Evolutionary conservation across 2,113 vertebrate genomes (phyloP), one percentile per base, ranked within the genome.

Genomic region (Piaya cayana): DNA sequence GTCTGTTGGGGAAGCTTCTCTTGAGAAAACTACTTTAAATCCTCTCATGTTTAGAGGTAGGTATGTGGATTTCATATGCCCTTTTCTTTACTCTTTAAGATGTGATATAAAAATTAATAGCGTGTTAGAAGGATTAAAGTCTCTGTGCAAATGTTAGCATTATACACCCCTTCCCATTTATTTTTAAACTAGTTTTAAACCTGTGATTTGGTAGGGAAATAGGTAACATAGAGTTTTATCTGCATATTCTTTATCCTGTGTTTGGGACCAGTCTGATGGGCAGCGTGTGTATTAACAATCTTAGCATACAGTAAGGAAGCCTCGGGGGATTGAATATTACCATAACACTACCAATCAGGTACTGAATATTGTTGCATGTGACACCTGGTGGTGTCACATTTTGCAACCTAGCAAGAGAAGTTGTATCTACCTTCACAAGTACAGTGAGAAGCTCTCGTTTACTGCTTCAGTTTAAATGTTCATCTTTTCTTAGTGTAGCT

Each of bases 301-400:
- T 82, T 83, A 1, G 13, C 3, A 1, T 45, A 11, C 36, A 9
- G 1, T 53, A 12, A 42, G n/a, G 29, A 69, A 45, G 34, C 8
- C 9, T 74, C 26, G 63, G 26, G 37, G 42, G 8, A 30, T 2
- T n/a, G 6, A 45, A 55, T 59, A 32, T 45, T 69, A 5, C 1
- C 34, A 8, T 37, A 69, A 58, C 6, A 16, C 25, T 37, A 65
- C 19, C 25, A 42, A 4, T 79, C 37, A 8, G 37, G 30, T 72
- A 29, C 29, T 6, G 2, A 65, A 36, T 53, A 15, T n/a, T 5
- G 3, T 20, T 71, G 6, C 6, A 1, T 39, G 27, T 47, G 14
- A 17, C 0, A 0, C 2, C 3, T 26, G 27, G 4, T 60, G 20
- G 1, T 93, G 25, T 65, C 2, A 2, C 6, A 1, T 65, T 86